Evolutionary conservation across 2,113 vertebrate species (phyloP).

Genomic region (Nothocercus julius): DNA sequence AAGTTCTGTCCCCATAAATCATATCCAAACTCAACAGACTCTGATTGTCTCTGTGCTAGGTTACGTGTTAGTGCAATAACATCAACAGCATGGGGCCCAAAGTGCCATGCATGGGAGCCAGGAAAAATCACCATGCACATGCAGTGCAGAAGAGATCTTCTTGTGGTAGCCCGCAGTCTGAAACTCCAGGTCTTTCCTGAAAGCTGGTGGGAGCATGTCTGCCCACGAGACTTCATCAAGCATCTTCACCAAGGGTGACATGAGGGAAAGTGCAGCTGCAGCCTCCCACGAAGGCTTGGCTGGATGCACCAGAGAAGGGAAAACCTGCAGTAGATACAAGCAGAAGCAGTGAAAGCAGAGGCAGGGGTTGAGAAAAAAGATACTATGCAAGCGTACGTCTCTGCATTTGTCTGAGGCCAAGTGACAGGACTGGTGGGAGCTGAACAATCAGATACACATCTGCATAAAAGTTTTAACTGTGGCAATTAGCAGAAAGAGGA

Average conservation of each 20-base stretch:
- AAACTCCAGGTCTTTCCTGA: not conserved
- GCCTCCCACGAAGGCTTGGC: not conserved
- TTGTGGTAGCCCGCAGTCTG: not conserved
- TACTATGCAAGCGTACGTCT: not conserved
- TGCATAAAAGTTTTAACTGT: not conserved
- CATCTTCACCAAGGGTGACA: not conserved
- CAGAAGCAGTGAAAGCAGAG: not conserved
- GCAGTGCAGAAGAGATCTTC: not conserved
- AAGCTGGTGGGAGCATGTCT: not conserved
- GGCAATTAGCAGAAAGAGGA: not conserved
- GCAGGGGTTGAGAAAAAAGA: not conserved
- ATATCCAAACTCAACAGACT: accelerated
- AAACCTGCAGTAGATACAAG: not conserved
- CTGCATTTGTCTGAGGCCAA: not conserved
- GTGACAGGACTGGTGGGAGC: not conserved
- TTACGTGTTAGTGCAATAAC: not conserved
- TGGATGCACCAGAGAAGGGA: not conserved
- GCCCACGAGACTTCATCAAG: not conserved
- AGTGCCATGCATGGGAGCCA: not conserved
- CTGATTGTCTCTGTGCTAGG: not conserved
- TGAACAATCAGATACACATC: not conserved
- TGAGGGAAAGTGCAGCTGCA: too few species aligned
- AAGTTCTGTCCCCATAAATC: not conserved
- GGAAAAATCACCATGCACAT: not conserved
- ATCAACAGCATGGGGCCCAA: accelerated